Evolutionary conservation across 2,888 invertebrate species (phyloP).

Genomic region (Eumacrocentrus americanus): DNA sequence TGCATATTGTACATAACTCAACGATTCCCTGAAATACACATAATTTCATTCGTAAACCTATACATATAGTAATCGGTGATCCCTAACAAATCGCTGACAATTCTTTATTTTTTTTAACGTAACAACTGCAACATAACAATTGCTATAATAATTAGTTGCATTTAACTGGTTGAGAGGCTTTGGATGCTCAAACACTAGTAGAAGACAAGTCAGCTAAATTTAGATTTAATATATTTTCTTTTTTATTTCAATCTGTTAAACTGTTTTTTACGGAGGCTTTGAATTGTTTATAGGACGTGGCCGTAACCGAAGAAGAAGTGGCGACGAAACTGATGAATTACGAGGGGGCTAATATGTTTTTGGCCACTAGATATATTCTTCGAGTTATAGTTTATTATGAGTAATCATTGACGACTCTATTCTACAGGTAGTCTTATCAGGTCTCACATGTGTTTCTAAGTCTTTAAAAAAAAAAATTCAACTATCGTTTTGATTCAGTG

Average conservation of each 20-base stretch:
- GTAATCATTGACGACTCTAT: not conserved
- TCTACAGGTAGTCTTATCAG: not conserved
- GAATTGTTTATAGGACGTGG: constrained; percentile 51
- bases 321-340: constrained; percentile 49
- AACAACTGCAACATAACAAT: not conserved
- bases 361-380: too few species aligned
- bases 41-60: constrained; percentile 31
- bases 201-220: not conserved
- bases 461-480: not conserved
- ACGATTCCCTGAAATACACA: constrained; percentile 34
- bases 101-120: constrained; percentile 11
- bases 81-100: too few species aligned
- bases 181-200: not conserved
- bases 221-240: not conserved
- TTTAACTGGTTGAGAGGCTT: not conserved
- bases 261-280: constrained; percentile 18
- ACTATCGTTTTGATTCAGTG: not conserved
- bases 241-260: not conserved
- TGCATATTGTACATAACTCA: not conserved
- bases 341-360: constrained; percentile 43
- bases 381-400: not conserved
- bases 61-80: constrained; percentile 31
- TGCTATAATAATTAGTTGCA: not conserved
- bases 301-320: constrained; percentile 52
- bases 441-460: not conserved